Evolutionary conservation across 2,797 vertebrate genomes (phyloP).

Genomic region (Enteromius treurensis): DNA sequence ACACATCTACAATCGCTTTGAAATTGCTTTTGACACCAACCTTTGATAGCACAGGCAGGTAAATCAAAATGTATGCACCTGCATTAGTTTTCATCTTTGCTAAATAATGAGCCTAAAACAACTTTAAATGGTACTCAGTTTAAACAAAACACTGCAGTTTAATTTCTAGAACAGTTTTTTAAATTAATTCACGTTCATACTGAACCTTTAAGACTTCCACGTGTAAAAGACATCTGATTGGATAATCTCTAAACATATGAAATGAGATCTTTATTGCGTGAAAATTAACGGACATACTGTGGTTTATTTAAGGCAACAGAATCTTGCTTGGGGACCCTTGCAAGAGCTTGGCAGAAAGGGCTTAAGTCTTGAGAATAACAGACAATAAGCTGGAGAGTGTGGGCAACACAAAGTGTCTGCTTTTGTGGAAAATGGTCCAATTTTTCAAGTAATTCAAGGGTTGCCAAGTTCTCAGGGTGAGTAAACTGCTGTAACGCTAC

Average conservation of each 20-base stretch:
- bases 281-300: background rate
- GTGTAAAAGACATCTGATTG: background rate
- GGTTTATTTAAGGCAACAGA: conserved; percentile 23
- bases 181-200: background rate
- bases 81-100: background rate
- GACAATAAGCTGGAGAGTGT: conserved; percentile 31
- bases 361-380: conserved; percentile 15
- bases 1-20: conserved; percentile 15
- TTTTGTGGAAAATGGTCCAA: conserved; percentile 29
- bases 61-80: background rate
- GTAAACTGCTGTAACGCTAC: conserved; percentile 19
- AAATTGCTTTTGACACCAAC: conserved; percentile 5
- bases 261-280: conserved; percentile 6
- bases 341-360: background rate
- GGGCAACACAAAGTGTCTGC: conserved; percentile 33
- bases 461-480: conserved; percentile 21
- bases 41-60: conserved; percentile 6
- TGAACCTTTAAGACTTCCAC: background rate
- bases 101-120: conserved; percentile 6
- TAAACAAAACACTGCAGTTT: background rate
- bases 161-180: background rate
- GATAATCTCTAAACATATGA: background rate
- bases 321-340: conserved; percentile 21
- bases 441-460: conserved; percentile 30
- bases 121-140: background rate